Base-by-base conservation (phyloP, 1,140 invertebrate genomes). In the Drosophila micromelanica region DNA sequence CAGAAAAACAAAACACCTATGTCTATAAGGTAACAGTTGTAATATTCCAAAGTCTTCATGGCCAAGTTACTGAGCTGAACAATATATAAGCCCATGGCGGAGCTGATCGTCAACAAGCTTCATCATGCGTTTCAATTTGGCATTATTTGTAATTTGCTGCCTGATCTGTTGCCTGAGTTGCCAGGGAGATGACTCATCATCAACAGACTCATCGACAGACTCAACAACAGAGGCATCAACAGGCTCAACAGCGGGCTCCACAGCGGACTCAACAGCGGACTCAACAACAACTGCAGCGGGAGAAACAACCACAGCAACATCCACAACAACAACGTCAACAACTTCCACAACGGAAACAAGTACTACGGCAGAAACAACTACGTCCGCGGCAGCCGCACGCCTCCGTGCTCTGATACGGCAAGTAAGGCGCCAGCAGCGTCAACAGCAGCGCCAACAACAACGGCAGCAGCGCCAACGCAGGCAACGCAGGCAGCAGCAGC, bases 41-140 rank as follows among this genome's bases (percentile, higher is more conserved):
- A 42, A 9, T 2, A n/a, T 20, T 35, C 13, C 52, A 11, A 40
- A 6, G n/a, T 30, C 17, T 55, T 27, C 11, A 12, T 42, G 30
- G 15, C 43, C 27, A 54, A 55, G n/a, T 12, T 42, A 11, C 5
- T 8, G 3, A 17, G 40, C 30, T 30, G 13, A 8, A 46, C 23
- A 48, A 61, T 49, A 42, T 65, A 65, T 48, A 65, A 65, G 37
- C 20, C 17, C 17, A 0, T 0, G 7, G 15, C 4, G 15, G 6
- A 11, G 4, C 17, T 8, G n/a, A 65, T 3, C 27, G 17, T 48
- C n/a, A 30, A 35, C 30, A 23, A 65, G 32, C 63, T 30, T 48
- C 63, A 49, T n/a, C n/a, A 56, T 56, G 62, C 32, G 49, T 30
- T 8, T 38, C 32, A 20, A n/a, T 48, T 12, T 56, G 20, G 17